Percentiles rank a stretch among this genome's conserved stretches.
These are phyloP conservation scores for Crypturellus tataupa DNA, from an alignment of 2,797 vertebrate species.

Conservation along the genomic window DNA sequence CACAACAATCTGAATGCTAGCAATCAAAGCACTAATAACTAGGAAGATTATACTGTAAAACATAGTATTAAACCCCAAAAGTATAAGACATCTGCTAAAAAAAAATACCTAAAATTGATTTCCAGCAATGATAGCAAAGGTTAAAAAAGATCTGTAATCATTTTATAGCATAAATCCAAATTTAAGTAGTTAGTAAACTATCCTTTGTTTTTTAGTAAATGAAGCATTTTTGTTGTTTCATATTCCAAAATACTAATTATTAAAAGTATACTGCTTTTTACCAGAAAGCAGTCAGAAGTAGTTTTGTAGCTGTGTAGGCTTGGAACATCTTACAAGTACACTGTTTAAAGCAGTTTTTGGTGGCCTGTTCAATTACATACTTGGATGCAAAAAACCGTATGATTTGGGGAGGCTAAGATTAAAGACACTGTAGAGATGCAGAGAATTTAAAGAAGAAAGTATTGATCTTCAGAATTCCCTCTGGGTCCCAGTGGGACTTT, in stretches of 20 bases:
- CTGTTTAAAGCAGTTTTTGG: constrained; percentile 41
- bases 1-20: constrained; percentile 37
- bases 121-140: background rate
- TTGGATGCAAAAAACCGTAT: constrained; percentile 40
- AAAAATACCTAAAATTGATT: background rate
- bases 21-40: background rate
- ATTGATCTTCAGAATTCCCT: constrained; percentile 48
- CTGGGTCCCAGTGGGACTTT: constrained; percentile 48
- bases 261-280: background rate
- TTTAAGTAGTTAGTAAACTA: background rate
- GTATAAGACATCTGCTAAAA: background rate
- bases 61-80: background rate
- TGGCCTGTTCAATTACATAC: constrained; percentile 59
- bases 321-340: background rate
- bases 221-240: background rate
- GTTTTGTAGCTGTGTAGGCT: background rate
- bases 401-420: background rate
- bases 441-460: constrained; percentile 48
- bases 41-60: background rate
- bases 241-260: background rate
- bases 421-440: background rate
- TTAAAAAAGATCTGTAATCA: background rate
- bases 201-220: background rate
- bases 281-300: background rate
- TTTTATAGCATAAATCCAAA: constrained; percentile 13